These are phyloP conservation scores for Stichopus horrens DNA, from an alignment of 53 echinoderm and acorn worm species.

Conservation along the genomic window DNA sequence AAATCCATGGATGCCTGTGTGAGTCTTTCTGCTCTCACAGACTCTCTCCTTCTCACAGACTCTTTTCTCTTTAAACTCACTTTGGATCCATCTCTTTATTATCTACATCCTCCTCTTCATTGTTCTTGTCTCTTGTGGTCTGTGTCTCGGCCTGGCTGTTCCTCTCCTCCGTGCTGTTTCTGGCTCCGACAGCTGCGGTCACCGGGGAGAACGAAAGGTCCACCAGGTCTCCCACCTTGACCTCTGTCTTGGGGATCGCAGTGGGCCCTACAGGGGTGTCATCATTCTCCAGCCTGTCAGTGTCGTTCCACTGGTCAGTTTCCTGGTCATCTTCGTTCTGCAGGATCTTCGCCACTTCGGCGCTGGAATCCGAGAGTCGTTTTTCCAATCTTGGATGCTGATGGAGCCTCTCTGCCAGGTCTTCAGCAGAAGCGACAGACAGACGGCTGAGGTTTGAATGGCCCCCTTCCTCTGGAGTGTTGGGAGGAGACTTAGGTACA, in stretches of 20 bases:
- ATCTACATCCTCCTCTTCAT: conserved; percentile 23
- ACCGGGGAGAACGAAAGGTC: conserved; percentile 37
- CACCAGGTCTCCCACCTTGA: conserved; percentile 31
- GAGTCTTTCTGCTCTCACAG: background rate
- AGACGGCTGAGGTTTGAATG: conserved; percentile 51
- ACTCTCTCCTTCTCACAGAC: background rate
- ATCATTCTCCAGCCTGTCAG: conserved; percentile 43
- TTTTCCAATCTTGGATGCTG: conserved; percentile 78
- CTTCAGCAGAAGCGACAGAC: conserved; percentile 55
- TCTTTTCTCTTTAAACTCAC: background rate
- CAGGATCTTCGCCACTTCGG: conserved; percentile 90
- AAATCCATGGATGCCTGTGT: no score
- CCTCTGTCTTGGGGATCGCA: background rate
- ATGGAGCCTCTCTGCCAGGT: conserved; percentile 68
- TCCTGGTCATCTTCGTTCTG: conserved; percentile 43
- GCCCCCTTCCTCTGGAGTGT: conserved; percentile 71
- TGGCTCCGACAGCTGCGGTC: background rate
- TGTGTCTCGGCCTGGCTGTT: background rate
- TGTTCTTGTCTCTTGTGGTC: background rate
- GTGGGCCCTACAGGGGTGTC: conserved; percentile 6
- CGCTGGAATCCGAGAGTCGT: conserved; percentile 91
- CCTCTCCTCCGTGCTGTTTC: background rate
- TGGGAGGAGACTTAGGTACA: conserved; percentile 81
- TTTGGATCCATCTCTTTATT: conserved; percentile 5
- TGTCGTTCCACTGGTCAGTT: conserved; percentile 49